These are phyloP conservation scores for Oasisia sp. DNA, from an alignment of 2,888 invertebrate genomes.

Conservation along the genomic window DNA sequence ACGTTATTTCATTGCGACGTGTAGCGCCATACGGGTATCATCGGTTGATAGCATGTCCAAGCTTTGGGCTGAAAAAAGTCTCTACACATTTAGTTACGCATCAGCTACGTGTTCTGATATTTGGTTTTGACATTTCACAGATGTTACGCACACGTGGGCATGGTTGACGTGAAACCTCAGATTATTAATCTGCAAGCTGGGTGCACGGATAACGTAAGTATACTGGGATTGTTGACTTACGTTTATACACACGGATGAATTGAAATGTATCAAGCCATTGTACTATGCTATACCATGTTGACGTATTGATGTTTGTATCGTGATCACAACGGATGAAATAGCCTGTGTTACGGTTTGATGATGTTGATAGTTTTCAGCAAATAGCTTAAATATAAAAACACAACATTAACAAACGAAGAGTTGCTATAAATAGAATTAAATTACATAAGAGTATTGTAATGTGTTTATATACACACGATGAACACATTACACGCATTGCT, in stretches of 20 bases:
- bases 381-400: no score
- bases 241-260: background rate
- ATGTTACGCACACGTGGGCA: slow-evolving; percentile 13
- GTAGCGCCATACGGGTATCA: background rate
- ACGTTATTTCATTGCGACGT: background rate
- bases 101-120: background rate
- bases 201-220: background rate
- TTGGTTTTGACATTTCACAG: background rate
- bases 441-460: no score
- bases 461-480: no score
- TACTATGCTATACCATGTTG: background rate
- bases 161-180: background rate
- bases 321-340: no score
- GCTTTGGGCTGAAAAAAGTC: background rate
- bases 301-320: no score
- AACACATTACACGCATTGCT: no score
- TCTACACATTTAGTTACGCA: background rate
- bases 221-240: background rate
- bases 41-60: no score
- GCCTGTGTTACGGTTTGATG: no score
- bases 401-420: no score
- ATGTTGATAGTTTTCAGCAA: no score
- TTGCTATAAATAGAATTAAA: no score
- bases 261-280: background rate
- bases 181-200: background rate